Evolutionary conservation across 2,797 vertebrate species (phyloP).

Genomic region (Poeciliopsis presidionis): DNA sequence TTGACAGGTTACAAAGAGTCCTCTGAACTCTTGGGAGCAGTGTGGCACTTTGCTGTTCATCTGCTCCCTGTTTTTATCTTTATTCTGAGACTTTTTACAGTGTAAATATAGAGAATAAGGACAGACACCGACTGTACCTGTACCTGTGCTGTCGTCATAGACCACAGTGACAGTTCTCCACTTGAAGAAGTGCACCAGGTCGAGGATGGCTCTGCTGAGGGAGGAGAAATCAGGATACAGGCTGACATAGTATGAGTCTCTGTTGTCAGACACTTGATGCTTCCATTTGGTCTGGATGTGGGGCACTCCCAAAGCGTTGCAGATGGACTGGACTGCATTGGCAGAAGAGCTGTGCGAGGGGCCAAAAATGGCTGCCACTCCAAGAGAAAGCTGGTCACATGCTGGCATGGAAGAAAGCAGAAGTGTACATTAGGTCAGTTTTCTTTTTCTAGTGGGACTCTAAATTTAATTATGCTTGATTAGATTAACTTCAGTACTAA

Average conservation of each 20-base stretch:
- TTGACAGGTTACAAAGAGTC: constrained; percentile 76
- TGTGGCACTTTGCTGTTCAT: constrained; percentile 51
- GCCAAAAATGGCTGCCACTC: constrained; percentile 98
- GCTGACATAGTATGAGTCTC: constrained; percentile 98
- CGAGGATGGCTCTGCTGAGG: constrained; percentile 96
- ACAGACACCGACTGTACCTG: constrained; percentile 73
- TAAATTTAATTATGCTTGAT: not conserved
- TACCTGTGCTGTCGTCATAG: constrained; percentile 99
- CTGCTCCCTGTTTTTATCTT: constrained; percentile 31
- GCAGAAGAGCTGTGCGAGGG: constrained; percentile 98
- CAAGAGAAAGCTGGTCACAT: constrained; percentile 97
- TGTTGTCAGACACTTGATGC: constrained; percentile 98
- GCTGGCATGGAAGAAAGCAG: constrained; percentile 75
- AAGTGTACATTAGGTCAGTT: not conserved
- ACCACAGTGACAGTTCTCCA: constrained; percentile 99
- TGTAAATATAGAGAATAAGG: constrained; percentile 34
- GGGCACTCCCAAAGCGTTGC: constrained; percentile 96
- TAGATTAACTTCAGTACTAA: not conserved
- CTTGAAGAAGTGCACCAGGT: constrained; percentile 99
- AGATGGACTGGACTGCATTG: constrained; percentile 98
- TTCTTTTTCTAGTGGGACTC: not conserved
- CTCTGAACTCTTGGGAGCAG: constrained; percentile 57
- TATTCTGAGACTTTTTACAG: constrained; percentile 22
- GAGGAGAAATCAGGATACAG: constrained; percentile 98
- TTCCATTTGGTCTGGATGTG: constrained; percentile 99